Evolutionary conservation across 2,113 vertebrate genomes (phyloP).

Genomic region (Nesoenas mayeri): DNA sequence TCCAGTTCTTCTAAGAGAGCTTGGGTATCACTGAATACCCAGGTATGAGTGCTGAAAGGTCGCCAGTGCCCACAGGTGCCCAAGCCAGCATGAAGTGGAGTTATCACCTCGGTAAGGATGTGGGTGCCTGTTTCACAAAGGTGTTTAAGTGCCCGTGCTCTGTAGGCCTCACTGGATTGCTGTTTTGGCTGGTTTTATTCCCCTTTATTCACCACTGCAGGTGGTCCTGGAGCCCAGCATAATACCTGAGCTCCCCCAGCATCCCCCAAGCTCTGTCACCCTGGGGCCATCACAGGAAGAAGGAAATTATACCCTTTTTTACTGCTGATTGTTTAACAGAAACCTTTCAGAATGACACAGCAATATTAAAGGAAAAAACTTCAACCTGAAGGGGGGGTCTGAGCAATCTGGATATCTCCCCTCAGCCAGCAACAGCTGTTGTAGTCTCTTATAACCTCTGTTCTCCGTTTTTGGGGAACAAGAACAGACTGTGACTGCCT

Average conservation of each 20-base stretch:
- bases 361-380: neutral
- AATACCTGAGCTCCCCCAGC: neutral
- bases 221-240: neutral
- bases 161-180: neutral
- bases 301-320: neutral
- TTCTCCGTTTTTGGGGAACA: neutral
- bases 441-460: neutral
- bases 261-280: neutral
- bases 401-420: neutral
- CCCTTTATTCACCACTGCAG: neutral
- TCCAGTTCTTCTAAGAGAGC: neutral
- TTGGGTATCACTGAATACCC: neutral
- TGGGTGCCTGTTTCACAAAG: neutral
- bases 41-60: neutral
- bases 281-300: neutral
- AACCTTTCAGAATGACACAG: neutral
- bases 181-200: neutral
- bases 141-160: neutral
- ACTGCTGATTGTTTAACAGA: neutral
- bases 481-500: neutral
- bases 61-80: neutral
- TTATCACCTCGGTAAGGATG: neutral
- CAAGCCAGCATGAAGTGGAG: neutral
- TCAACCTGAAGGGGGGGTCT: neutral
- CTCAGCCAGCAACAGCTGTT: neutral